Evolutionary conservation across 1,140 invertebrate genomes (phyloP), one percentile per base, ranked within the genome.

Genomic region (Bilobella aurantiaca): DNA sequence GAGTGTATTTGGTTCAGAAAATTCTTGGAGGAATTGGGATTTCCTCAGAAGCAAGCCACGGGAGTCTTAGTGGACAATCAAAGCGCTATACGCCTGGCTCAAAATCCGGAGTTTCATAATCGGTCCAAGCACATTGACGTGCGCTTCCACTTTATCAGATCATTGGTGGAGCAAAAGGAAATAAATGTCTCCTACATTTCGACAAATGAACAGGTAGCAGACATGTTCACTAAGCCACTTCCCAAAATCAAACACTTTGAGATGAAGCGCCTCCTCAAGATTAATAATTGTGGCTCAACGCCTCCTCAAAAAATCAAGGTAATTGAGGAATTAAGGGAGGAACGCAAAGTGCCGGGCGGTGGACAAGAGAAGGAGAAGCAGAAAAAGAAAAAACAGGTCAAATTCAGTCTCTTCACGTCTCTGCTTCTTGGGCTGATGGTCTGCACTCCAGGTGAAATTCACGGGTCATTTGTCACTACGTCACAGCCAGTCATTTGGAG

Each of bases 71-170:
- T 76, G 32, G 75, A 77, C 57, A 78, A 77, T 68, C 61, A 69
- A 32, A 70, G 70, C 61, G 73, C 74, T 18, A 71, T 77, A 29
- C 73, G 63, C 46, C 60, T 77, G 2, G 70, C 73, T 25, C 64
- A 76, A 42, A 79, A 78, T 70, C 75, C 76, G 8, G 73, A 75
- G 46, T 77, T 77, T 58, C 73, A 75, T 47, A 74, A 75, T 58
- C 53, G 74, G 42, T 72, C 74, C 0, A 77, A 79, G 58, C 77
- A 79, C 67, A 78, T 79, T 30, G 74, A 77, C 53, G 70, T 77
- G 0, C 69, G 69, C 23, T 74, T 64, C 69, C 73, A 75, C 63
- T 76, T 71, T 71, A 58, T 76, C 3, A 57, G 74, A 31, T 73
- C 75, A 34, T 62, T 73, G 30, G 42, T 74, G 3, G 28, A 3